Conservation (phyloP, 2,888 invertebrate species). For the Mythimna lalbum region DNA sequence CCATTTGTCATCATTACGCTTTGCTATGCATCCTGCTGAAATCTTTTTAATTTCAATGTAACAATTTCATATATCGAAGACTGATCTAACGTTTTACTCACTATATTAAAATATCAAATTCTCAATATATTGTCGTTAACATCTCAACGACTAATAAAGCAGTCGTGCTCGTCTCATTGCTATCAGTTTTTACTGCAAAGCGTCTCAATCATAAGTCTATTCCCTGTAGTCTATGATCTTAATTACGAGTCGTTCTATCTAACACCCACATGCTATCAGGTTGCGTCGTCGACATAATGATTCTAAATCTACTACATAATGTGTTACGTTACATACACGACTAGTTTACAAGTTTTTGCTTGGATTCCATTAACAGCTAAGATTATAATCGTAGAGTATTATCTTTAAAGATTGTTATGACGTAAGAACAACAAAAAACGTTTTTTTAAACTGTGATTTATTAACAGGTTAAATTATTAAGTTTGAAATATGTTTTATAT, state of each 20-base stretch:
- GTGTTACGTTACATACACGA: slow-evolving; percentile 34
- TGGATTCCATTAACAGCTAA: slow-evolving; percentile 30
- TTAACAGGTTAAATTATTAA: neutral
- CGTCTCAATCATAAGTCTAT: slow-evolving; percentile 30
- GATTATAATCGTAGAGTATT: neutral
- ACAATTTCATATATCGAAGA: neutral
- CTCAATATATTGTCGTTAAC: slow-evolving; percentile 3
- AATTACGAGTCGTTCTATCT: slow-evolving; percentile 27
- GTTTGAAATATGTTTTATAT: slow-evolving; percentile 12
- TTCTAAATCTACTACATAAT: slow-evolving; percentile 35
- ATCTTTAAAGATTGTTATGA: slow-evolving; percentile 26
- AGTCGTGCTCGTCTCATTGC: slow-evolving; percentile 1
- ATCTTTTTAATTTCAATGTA: neutral
- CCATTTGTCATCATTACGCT: neutral
- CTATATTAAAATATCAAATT: neutral
- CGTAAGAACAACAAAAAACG: slow-evolving; percentile 12
- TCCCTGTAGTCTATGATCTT: slow-evolving; percentile 17
- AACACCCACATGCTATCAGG: slow-evolving; percentile 38
- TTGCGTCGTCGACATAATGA: slow-evolving; percentile 35
- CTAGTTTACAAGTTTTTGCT: slow-evolving; percentile 41
- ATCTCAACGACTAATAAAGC: slow-evolving; percentile 3
- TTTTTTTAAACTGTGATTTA: slow-evolving; percentile 16
- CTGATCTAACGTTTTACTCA: neutral
- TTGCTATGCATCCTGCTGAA: neutral
- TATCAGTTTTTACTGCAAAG: slow-evolving; percentile 44